phyloP scores from a whole-genome alignment of 1,140 invertebrate species.

The Sipha flava region DNA sequence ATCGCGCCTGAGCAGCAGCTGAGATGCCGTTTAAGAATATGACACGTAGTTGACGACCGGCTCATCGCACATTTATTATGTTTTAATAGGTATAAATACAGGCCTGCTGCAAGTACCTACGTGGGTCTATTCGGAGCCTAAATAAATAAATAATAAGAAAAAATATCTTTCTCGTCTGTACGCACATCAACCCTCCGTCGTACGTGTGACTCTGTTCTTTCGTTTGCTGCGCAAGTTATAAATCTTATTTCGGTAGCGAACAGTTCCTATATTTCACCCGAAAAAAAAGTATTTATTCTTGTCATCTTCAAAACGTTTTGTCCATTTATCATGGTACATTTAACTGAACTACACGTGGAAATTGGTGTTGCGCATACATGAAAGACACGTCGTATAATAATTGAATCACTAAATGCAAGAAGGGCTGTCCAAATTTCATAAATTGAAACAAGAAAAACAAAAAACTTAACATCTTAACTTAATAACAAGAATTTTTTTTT shows the following conservation, averaged over 20 bases:
- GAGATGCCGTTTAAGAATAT: background rate
- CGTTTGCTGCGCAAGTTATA: background rate
- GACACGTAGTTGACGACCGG: background rate
- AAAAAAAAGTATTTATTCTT: background rate
- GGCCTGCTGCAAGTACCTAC: background rate
- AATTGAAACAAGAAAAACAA: too few species aligned
- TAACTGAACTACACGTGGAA: background rate
- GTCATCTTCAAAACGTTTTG: background rate
- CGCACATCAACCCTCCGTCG: too few species aligned
- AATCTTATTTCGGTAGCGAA: background rate
- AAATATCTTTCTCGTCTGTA: too few species aligned
- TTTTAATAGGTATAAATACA: background rate
- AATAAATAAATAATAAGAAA: constrained; percentile 25
- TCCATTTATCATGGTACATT: background rate
- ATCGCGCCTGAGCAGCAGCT: background rate
- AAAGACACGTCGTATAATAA: too few species aligned
- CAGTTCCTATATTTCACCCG: background rate
- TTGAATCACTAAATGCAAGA: too few species aligned
- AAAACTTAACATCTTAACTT: too few species aligned
- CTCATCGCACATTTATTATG: background rate
- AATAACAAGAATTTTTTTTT: too few species aligned
- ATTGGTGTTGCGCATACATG: too few species aligned
- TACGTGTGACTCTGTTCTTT: background rate
- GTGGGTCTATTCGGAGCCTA: background rate
- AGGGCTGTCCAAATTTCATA: too few species aligned